These are phyloP conservation scores for Hyperoodon ampullatus DNA, from an alignment of 2,113 vertebrate species.

Conservation along the genomic window DNA sequence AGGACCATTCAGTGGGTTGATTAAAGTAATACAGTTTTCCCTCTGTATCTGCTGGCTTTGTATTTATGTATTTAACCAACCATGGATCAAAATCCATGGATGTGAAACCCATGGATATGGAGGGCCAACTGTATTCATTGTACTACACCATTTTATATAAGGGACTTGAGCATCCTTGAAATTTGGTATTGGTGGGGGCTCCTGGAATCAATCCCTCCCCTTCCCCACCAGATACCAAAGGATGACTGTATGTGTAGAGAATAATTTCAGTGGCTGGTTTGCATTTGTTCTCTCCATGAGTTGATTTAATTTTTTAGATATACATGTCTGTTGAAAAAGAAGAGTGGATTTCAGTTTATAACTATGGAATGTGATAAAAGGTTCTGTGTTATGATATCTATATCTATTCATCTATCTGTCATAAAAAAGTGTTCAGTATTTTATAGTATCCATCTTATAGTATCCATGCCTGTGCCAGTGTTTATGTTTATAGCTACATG, in stretches of 20 bases:
- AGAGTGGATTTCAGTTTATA: constrained; percentile 77
- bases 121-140: neutral
- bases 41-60: neutral
- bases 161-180: neutral
- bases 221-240: neutral
- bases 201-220: neutral
- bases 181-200: neutral
- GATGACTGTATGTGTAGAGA: neutral
- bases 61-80: neutral
- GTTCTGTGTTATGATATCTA: constrained; percentile 50
- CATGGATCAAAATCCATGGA: neutral
- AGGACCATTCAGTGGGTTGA: neutral
- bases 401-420: neutral
- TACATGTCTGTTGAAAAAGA: constrained; percentile 67
- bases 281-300: neutral
- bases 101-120: neutral
- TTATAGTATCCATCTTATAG: neutral
- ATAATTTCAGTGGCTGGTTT: neutral
- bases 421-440: neutral
- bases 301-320: neutral
- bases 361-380: constrained; percentile 78
- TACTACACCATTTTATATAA: neutral
- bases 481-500: neutral
- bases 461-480: neutral
- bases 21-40: neutral